phyloP scores from a whole-genome alignment of 2,797 vertebrate species.

The Semaprochilodus insignis region DNA sequence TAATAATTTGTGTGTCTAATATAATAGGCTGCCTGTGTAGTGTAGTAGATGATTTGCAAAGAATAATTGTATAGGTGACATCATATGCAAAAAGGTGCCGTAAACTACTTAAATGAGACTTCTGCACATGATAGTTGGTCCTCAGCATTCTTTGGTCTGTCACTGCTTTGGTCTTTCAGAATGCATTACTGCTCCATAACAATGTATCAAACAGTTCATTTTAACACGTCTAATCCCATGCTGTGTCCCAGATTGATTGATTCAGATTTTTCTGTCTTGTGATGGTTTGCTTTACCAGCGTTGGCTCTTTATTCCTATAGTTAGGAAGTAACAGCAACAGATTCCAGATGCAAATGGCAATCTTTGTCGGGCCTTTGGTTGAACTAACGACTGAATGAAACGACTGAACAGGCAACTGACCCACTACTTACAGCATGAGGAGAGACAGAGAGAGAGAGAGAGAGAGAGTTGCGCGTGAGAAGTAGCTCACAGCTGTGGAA shows the following conservation, averaged over 20 bases:
- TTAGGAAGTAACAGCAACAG: background rate
- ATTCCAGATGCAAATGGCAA: background rate
- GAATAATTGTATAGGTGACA: background rate
- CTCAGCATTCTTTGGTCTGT: background rate
- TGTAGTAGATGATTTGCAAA: background rate
- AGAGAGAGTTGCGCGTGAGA: constrained; percentile 26
- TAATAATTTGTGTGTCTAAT: background rate
- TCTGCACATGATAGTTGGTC: background rate
- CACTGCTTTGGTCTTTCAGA: background rate
- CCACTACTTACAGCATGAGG: no score
- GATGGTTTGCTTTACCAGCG: no score
- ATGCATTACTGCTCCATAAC: background rate
- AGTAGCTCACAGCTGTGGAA: constrained; percentile 60
- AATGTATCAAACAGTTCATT: background rate
- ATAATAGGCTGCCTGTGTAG: background rate
- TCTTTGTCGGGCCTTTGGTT: background rate
- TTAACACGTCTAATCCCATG: no score
- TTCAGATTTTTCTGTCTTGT: no score
- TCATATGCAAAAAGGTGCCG: background rate
- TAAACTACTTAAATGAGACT: background rate
- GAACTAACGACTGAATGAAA: background rate
- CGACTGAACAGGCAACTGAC: no score
- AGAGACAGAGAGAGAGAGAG: background rate
- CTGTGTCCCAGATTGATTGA: no score
- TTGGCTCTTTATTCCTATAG: background rate